Base-by-base conservation (phyloP, 2,888 invertebrate species). In the Empis livida region DNA sequence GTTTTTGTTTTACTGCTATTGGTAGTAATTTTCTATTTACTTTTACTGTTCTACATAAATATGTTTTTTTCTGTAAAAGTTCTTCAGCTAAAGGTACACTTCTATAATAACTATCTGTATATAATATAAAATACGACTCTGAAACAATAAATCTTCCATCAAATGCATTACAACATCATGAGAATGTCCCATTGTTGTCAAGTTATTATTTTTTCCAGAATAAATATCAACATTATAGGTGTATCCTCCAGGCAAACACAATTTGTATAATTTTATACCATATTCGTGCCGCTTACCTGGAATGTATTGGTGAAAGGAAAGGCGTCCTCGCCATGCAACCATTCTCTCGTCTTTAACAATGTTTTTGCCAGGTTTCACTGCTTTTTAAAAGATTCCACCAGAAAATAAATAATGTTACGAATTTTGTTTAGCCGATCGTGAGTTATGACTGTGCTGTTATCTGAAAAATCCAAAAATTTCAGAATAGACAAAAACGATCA, bases 341-440 rank as follows among this genome's bases (percentile, higher is more conserved):
- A 63, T 59, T 32, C 55, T 53, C 51, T 64, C 61, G 49, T 64
- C 62, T 23, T 64, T 58, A n/a, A 57, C 53, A 3, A 61, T 16
- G 10, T 47, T 48, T 54, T 59, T 54, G 17, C 56, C 58, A 2
- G 59, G 59, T 45, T 40, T 45, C 16, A 45, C 46, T 14, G 38
- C 15, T 42, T 46, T 46, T 42, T 35, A 37, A 46, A 46, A 10
- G 42, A 42, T 6, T 52, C 35, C 10, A 20, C 35, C 41, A 42
- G 41, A 31, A 15, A 17, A 42, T 23, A 14, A 17, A n/a, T n/a
- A n/a, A 46, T 42, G 31, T 46, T 46, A 35, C 27, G 42, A 42
- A 46, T 46, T 42, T 46, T 43, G 37, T 46, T 53, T 27, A 58
- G 46, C 17, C 54, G 43, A 44, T 56, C 43, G 41, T 49, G 32